Evolutionary conservation across 2,888 invertebrate species (phyloP), one percentile per base, ranked within the genome.

Genomic region (Drosophila kuntzei): DNA sequence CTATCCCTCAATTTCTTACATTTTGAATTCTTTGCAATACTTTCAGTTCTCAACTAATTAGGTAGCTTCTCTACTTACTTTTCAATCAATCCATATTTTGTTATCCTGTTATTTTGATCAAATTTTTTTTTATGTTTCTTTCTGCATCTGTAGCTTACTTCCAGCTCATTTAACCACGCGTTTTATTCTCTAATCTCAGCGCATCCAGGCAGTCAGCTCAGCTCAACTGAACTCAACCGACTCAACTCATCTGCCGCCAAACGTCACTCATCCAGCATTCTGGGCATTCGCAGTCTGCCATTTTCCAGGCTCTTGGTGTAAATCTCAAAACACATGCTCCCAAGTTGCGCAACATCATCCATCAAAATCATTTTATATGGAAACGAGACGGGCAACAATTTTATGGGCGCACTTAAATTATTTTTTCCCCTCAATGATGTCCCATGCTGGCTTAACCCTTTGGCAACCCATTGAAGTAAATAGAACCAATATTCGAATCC

Each of bases 361-460:
- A 84, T 84, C 83, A 84, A 89, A 89, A 78, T 75, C 87, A 71
- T 89, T 89, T 83, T 89, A 78, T 84, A 89, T 89, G 89, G 89
- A 89, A 80, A 87, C 73, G 65, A 80, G 68, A 66, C 63, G 71
- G 75, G 79, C 82, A 71, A 62, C 85, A 87, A 74, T 79, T 87
- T 81, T 81, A 80, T 80, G 80, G 67, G 59, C 57, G 74, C 71
- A 79, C 62, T 75, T 78, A 49, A 43, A 44, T 55, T 55, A 44
- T 55, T 71, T 34, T 18, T 20, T 18, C 9, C 34, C 39, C 20
- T 3, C 39, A 14, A 25, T 34, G 14, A n/a, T 39, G 37, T 20
- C 44, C 27, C 29, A 8, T 29, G 37, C 41, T 36, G 58, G 25
- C 57, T 66, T 80, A 88, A 83, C 89, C 89, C 88, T 59, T 82